phyloP scores from a whole-genome alignment of 1,140 invertebrate genomes.

The Littorina saxatilis region DNA sequence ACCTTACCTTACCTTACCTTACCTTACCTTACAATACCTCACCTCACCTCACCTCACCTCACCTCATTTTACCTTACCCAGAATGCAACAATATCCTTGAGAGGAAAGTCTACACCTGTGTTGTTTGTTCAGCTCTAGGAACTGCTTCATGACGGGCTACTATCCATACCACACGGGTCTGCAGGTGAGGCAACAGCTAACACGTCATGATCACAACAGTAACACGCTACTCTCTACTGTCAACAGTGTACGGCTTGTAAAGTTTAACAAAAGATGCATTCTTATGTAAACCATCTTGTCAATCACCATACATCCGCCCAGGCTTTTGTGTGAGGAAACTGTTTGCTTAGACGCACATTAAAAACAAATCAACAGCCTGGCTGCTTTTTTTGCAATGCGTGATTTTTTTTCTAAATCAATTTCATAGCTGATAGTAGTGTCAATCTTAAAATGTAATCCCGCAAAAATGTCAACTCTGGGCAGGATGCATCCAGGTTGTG shows the following conservation, averaged over 20 bases:
- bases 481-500: too few species aligned
- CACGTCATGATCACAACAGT: background rate
- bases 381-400: too few species aligned
- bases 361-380: too few species aligned
- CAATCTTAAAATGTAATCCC: background rate
- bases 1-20: too few species aligned
- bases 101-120: too few species aligned
- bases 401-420: background rate
- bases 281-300: too few species aligned
- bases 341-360: background rate
- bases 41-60: too few species aligned
- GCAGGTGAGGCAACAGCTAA: constrained; percentile 30
- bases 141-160: constrained; percentile 90
- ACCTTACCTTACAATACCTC: too few species aligned
- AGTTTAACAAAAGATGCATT: too few species aligned
- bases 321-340: background rate
- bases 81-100: too few species aligned
- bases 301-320: too few species aligned
- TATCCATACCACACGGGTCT: constrained; percentile 88
- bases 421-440: background rate
- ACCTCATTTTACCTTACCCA: constrained; percentile 21
- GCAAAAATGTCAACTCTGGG: background rate
- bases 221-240: background rate
- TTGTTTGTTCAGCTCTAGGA: too few species aligned
- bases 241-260: background rate